Base-by-base conservation (phyloP, 2,797 vertebrate species). In the Aselliscus stoliczkanus region DNA sequence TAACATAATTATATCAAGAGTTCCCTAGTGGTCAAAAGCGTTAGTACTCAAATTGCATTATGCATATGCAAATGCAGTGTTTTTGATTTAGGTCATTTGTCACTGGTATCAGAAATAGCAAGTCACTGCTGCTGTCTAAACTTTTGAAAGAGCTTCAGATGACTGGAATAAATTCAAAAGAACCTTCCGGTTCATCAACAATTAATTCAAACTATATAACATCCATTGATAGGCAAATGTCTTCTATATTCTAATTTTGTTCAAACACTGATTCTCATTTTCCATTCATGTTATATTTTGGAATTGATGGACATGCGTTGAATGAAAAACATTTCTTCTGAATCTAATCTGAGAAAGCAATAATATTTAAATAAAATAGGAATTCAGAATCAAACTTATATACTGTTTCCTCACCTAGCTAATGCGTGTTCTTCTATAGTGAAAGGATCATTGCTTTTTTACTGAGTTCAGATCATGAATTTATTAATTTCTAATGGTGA, bases 1-100 rank as follows among this genome's bases (percentile, higher is more conserved):
- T 98, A 98, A 75, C 95, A 97, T 98, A 97, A 97, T 97, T 93
- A 94, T 97, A 96, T 98, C 94, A 97, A 97, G 75, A 95, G 88
- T 95, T 97, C 97, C 88, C 96, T 90, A 90, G 72, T 81, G 94
- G 93, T 96, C 95, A 97, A 81, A 97, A 96, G 23, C 83, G 95
- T 98, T 95, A 96, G 89, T 94, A 92, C 90, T 97, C 94, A 97
- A 88, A 97, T 97, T 97, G 37, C 20, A 86, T 98, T 98, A 97
- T 96, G 88, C 93, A 97, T 96, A 97, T 88, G 89, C 70, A 98
- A 98, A 97, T 96, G 6, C 65, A 95, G 37, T 50, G 81, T 54
- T 97, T 97, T 89, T 97, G 52, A 97, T 73, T 81, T 96, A 93
- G 96, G 77, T 96, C 92, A 97, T 97, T 98, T 97, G 65, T 98